A percentile compares a stretch with the other conserved stretches of the same genome.
phyloP scores from a whole-genome alignment of 2,113 vertebrate genomes.

The Pelobates fuscus region DNA sequence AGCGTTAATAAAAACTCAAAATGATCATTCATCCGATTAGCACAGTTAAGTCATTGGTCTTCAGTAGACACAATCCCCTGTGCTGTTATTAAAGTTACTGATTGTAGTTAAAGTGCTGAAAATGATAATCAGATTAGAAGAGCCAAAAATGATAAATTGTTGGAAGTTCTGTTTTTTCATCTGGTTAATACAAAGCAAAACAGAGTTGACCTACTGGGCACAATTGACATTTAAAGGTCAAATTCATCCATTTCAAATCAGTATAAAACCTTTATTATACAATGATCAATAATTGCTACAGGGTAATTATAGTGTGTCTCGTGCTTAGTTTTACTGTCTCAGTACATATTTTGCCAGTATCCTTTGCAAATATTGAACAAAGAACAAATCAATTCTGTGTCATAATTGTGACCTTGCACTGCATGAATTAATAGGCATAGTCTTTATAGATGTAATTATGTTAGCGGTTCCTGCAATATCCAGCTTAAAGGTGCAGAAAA shows the following conservation, averaged over 20 bases:
- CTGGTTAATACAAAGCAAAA: slow-evolving; percentile 57
- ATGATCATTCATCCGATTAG: too few relatives aligned
- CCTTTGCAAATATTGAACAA: slow-evolving; percentile 47
- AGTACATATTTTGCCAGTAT: slow-evolving; percentile 55
- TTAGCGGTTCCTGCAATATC: slow-evolving; percentile 29
- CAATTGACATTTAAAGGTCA: slow-evolving; percentile 55
- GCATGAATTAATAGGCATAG: slow-evolving; percentile 47
- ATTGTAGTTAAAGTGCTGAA: slow-evolving; percentile 4
- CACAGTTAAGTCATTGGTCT: neutral
- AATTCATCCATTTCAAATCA: slow-evolving; percentile 65
- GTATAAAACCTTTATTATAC: slow-evolving; percentile 62
- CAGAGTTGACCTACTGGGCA: slow-evolving; percentile 51
- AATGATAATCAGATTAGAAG: slow-evolving; percentile 13
- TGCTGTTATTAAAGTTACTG: neutral
- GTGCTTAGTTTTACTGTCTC: slow-evolving; percentile 57
- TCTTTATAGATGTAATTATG: slow-evolving; percentile 34
- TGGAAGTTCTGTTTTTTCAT: slow-evolving; percentile 54
- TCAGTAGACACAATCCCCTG: neutral
- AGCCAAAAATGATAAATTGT: slow-evolving; percentile 32
- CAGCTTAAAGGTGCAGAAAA: slow-evolving; percentile 9
- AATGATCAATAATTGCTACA: slow-evolving; percentile 62
- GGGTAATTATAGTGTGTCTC: slow-evolving; percentile 55
- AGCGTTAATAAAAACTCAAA: too few relatives aligned
- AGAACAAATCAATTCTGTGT: slow-evolving; percentile 54
- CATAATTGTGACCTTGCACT: slow-evolving; percentile 57